Percentiles rank a stretch among this genome's conserved stretches.
Conservation (phyloP, 2,888 invertebrate species). For the Sesia apiformis region DNA sequence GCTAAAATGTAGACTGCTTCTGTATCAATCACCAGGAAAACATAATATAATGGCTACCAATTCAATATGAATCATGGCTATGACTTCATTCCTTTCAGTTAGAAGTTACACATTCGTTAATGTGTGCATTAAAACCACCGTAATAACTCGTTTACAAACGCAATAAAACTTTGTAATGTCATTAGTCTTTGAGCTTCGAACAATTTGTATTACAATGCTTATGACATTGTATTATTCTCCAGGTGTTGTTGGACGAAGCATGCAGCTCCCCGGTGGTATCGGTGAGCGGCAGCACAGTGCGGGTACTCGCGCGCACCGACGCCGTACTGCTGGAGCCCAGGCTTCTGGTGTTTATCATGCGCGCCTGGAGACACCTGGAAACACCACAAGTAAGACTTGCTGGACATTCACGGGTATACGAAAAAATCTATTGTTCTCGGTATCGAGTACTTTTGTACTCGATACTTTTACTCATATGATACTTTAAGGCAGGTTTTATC, state of each 20-base stretch:
- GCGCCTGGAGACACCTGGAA: slow-evolving; percentile 72
- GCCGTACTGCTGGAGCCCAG: slow-evolving; percentile 72
- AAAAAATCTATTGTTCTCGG: neutral
- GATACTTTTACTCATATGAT: neutral
- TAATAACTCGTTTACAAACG: no score
- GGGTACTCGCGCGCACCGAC: slow-evolving; percentile 50
- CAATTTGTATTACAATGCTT: neutral
- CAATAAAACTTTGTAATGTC: no score
- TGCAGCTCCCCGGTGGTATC: slow-evolving; percentile 72
- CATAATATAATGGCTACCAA: no score
- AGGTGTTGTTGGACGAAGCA: slow-evolving; percentile 79
- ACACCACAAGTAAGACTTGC: slow-evolving; percentile 22
- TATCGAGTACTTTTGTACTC: no score
- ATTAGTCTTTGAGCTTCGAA: no score
- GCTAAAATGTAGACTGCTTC: no score
- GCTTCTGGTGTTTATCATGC: slow-evolving; percentile 63
- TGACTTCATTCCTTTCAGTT: no score
- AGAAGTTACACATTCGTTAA: no score
- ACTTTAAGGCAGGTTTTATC: neutral
- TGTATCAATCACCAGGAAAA: no score
- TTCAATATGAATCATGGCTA: no score
- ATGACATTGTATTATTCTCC: neutral
- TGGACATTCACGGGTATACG: neutral
- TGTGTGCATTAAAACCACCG: no score
- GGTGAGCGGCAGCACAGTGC: slow-evolving; percentile 30